Evolutionary conservation across 2,113 vertebrate species (phyloP).

Genomic region (Thinocorus orbignyianus): DNA sequence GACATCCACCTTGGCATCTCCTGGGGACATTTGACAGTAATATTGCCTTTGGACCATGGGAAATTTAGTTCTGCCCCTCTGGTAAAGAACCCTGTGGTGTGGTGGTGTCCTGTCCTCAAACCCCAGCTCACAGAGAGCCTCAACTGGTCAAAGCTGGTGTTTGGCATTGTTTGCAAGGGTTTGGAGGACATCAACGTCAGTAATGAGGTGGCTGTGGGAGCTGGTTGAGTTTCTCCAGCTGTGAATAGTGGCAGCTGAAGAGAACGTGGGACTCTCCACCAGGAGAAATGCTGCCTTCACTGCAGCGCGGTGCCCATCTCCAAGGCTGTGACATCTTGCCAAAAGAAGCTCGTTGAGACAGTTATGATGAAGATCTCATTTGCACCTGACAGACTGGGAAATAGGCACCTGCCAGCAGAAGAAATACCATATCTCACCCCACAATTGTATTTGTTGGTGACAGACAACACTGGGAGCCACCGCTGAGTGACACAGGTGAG

Average conservation of each 20-base stretch:
- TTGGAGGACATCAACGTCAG: neutral
- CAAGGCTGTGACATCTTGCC: neutral
- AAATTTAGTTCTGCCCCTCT: neutral
- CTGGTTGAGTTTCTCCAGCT: neutral
- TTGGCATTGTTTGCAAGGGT: neutral
- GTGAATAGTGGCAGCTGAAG: neutral
- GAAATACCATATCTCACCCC: neutral
- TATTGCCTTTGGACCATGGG: neutral
- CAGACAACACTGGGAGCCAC: rapidly evolving
- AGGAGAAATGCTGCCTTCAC: neutral
- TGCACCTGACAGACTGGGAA: neutral
- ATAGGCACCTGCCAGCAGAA: neutral
- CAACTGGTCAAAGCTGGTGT: neutral
- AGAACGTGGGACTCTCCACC: neutral
- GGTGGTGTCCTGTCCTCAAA: neutral
- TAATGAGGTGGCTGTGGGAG: neutral
- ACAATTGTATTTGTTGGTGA: neutral
- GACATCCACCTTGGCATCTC: neutral
- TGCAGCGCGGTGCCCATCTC: neutral
- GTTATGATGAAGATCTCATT: neutral
- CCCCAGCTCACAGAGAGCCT: neutral
- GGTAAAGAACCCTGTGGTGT: neutral
- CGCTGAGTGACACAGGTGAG: rapidly evolving
- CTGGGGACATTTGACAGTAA: neutral
- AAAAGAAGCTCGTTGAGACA: neutral